Evolutionary conservation across 2,113 vertebrate species (phyloP), one percentile per base, ranked within the genome.

Genomic region (Apus apus): DNA sequence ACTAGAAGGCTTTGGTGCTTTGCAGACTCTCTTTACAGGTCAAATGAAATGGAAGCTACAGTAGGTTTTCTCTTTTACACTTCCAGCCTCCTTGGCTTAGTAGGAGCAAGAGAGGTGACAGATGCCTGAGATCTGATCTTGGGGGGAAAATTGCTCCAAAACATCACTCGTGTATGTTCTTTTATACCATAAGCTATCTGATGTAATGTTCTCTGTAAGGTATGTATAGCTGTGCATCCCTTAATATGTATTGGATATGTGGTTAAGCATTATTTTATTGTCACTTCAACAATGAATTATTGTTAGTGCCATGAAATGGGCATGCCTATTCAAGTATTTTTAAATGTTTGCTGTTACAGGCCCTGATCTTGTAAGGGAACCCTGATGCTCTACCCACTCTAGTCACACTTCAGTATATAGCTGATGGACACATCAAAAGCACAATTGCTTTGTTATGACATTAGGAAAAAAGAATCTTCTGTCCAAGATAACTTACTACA

Each of bases 31-130:
- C 21, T 92, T 94, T 96, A 81, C 73, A 90, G 83, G 65, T 92
- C 94, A 92, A 75, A 86, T 86, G 73, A 84, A 93, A 81, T 67
- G 22, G 76, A 94, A 94, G 60, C 83, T 86, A 84, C 43, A 4
- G 51, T 74, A 81, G 86, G 91, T 90, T 92, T 96, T 87, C 76
- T 88, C 72, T 95, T 96, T 94, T 80, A 77, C 86, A 27, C 34
- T 60, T 72, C 81, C 91, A 93, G 76, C 32, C 29, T 93, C 51
- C 83, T 84, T 86, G 78, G 90, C 85, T 86, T 86, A 32, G 45
- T 74, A 81, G 80, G 56, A 89, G 57, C 65, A 64, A 90, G 86
- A 73, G 38, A 86, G 48, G 78, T 90, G 87, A 79, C 67, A 88
- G 50, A 56, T 89, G 51, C 32, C 79, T 30, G 48, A 90, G 51